Evolutionary conservation across 2,888 invertebrate genomes (phyloP).

Genomic region (Drosophila demipolita): DNA sequence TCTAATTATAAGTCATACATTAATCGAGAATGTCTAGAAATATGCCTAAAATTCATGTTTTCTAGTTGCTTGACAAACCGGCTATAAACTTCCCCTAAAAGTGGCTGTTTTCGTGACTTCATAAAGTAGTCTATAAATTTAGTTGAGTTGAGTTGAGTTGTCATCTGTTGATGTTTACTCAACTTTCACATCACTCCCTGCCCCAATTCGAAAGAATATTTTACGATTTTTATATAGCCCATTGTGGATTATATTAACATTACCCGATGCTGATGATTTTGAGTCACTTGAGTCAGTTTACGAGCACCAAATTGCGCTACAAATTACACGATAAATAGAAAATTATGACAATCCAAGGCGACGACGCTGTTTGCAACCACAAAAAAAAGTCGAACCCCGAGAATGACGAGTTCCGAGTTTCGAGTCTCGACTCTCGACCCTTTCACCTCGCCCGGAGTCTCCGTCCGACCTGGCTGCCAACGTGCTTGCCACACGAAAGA

Average conservation of each 20-base stretch:
- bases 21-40: conserved; percentile 2
- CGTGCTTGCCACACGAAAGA: conserved; percentile 36
- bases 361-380: conserved; percentile 26
- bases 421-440: conserved; percentile 11
- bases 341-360: conserved; percentile 79
- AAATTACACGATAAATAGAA: conserved; percentile 84
- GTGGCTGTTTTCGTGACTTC: conserved; percentile 43
- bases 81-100: conserved; percentile 35
- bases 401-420: background rate
- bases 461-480: conserved; percentile 58
- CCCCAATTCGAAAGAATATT: conserved; percentile 36
- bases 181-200: conserved; percentile 17
- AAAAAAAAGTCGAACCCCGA: conserved; percentile 47
- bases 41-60: conserved; percentile 6
- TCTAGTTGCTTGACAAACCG: conserved; percentile 24
- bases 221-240: conserved; percentile 78
- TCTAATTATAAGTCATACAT: background rate
- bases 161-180: conserved; percentile 42
- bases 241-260: conserved; percentile 62
- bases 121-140: conserved; percentile 69
- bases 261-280: conserved; percentile 51
- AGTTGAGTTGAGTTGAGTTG: conserved; percentile 18
- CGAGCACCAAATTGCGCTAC: conserved; percentile 82
- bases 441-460: conserved; percentile 5
- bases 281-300: conserved; percentile 76